Base-by-base conservation (phyloP, 53 echinoderm and acorn worm genomes). In the Zoroaster sp. region DNA sequence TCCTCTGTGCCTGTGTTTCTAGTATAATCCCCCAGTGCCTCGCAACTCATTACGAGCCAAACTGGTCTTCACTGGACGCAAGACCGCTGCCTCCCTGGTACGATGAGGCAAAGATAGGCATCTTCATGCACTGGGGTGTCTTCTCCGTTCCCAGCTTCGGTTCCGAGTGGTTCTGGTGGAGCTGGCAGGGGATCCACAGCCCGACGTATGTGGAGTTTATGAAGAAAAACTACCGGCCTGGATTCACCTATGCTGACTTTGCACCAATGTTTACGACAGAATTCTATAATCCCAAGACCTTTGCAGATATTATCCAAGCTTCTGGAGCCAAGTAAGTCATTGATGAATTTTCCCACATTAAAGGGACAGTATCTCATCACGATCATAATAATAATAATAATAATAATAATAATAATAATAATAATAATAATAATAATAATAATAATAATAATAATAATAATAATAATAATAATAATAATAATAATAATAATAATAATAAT, bases 91-190 rank as follows among this genome's bases (percentile, higher is more conserved):
- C 96, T 18, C 1, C 44, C 13, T 96, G 96, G 96, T 96, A 94
- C 52, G 96, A 96, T 65, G 94, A 96, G 34, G 94, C 90, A 15
- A 96, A 96, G 78, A 90, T 96, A 83, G 96, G 96, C 37, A 96
- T 97, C 85, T 97, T 97, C 82, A 95, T 95, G 83, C 93, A 93
- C 74, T 95, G 95, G 95, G 95, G 95, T 4, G 93, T 97, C 2
- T 97, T 93, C 87, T 97, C 97, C 2, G 97, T 97, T 34, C 97
- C 97, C n/a, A 93, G 94, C 49, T 94, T 96, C 70, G 63, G 66
- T 21, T 81, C 87, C 4, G 98, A 98, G 53, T 97, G 97, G 97
- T 97, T 97, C 67, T 97, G 97, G 97, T 92, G 85, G 77, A 3
- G 34, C 0, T 97, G 97, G 97, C 70, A 93, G 59, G 95, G 4